Evolutionary conservation across 2,888 invertebrate species (phyloP).

Genomic region (Drosophila kambysellisi): DNA sequence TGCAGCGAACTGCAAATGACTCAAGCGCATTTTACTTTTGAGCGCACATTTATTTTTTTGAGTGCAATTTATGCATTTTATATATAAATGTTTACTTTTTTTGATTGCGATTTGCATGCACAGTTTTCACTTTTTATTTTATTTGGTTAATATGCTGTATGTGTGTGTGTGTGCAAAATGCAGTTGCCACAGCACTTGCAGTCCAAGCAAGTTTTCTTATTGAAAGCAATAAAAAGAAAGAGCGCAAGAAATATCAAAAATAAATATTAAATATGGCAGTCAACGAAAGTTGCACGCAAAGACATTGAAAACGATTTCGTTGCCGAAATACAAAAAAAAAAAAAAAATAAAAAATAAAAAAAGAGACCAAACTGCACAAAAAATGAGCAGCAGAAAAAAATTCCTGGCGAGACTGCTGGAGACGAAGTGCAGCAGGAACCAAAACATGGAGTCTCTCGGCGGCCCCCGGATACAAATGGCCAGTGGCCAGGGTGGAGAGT

Average conservation of each 20-base stretch:
- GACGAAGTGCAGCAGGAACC: constrained; percentile 19
- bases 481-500: constrained; percentile 30
- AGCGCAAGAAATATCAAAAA: constrained; percentile 37
- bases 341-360: constrained; percentile 23
- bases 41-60: constrained; percentile 25
- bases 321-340: constrained; percentile 26
- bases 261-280: constrained; percentile 47
- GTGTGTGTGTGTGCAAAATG: constrained; percentile 6
- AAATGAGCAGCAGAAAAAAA: constrained; percentile 39
- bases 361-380: constrained; percentile 23
- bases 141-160: constrained; percentile 1
- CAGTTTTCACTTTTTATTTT: constrained; percentile 58
- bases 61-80: constrained; percentile 37
- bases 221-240: constrained; percentile 29
- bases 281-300: constrained; percentile 67
- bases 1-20: constrained; percentile 52
- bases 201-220: constrained; percentile 61
- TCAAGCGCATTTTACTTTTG: constrained; percentile 40
- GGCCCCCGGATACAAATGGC: constrained; percentile 54
- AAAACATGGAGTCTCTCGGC: constrained; percentile 4
- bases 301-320: constrained; percentile 60
- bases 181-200: constrained; percentile 42
- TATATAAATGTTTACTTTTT: background rate
- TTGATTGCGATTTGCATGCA: constrained; percentile 44
- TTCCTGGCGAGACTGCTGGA: constrained; percentile 51